phyloP scores from a whole-genome alignment of 2,113 vertebrate species.

The Salvator merianae region DNA sequence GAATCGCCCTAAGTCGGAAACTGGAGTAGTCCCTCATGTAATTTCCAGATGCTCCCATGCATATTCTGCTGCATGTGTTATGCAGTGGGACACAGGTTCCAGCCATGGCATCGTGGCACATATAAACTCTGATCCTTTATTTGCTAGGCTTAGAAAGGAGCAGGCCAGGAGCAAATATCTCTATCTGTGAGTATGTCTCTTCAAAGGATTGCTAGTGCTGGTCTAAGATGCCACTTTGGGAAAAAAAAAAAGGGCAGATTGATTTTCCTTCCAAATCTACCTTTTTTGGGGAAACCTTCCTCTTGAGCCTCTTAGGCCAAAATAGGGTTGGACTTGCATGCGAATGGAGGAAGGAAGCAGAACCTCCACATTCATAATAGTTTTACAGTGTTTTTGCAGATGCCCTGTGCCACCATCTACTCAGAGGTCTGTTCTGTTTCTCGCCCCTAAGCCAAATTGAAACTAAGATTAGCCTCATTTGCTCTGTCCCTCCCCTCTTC shows the following conservation, averaged over 20 bases:
- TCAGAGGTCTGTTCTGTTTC: no score
- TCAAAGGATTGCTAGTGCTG: background rate
- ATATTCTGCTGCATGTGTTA: background rate
- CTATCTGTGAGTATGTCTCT: background rate
- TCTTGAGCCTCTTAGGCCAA: no score
- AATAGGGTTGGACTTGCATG: no score
- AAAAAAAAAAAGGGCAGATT: background rate
- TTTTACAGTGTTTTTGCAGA: no score
- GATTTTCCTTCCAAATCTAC: background rate
- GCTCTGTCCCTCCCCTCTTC: background rate
- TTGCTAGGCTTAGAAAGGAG: background rate
- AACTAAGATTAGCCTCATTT: no score
- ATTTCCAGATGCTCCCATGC: background rate
- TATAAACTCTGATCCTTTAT: no score
- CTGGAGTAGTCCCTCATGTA: background rate
- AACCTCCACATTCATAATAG: no score
- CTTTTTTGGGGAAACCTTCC: background rate
- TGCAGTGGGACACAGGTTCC: background rate
- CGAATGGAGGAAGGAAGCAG: no score
- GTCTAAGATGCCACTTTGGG: background rate
- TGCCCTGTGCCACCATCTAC: no score
- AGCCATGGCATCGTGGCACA: background rate
- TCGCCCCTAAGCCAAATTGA: no score
- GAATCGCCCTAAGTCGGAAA: no score
- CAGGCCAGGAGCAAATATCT: no score